phyloP scores from a whole-genome alignment of 2,113 vertebrate species.

The Perccottus glenii region DNA sequence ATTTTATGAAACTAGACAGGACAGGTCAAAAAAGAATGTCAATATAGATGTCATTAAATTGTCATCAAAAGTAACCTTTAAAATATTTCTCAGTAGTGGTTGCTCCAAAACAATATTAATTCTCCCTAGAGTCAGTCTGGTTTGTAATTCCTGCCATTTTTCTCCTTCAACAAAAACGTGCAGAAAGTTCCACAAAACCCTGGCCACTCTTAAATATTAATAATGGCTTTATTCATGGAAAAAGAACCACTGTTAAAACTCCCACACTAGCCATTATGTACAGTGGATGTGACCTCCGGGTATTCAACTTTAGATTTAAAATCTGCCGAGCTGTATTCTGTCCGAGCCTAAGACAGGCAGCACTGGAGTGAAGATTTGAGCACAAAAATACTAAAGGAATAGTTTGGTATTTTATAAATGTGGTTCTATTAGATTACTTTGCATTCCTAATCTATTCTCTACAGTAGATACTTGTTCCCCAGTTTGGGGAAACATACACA shows the following conservation, averaged over 20 bases:
- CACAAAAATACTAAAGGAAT: conserved; percentile 10
- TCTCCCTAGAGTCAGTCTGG: neutral
- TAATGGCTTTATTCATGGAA: conserved; percentile 18
- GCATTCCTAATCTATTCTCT: neutral
- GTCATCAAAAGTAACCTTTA: neutral
- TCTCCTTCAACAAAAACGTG: conserved; percentile 14
- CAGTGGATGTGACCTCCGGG: conserved; percentile 5
- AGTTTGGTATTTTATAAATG: neutral
- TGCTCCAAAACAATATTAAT: neutral
- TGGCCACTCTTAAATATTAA: conserved; percentile 36
- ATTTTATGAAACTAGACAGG: neutral
- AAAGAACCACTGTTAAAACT: neutral
- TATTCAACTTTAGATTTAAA: neutral
- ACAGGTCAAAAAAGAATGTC: neutral
- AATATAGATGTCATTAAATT: neutral
- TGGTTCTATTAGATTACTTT: neutral
- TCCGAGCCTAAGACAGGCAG: neutral
- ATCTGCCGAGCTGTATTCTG: conserved; percentile 6
- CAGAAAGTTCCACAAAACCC: conserved; percentile 17
- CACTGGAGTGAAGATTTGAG: conserved; percentile 29
- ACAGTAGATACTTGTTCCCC: neutral
- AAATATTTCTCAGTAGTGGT: neutral
- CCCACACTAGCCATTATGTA: conserved; percentile 24
- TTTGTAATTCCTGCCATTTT: conserved; percentile 26
- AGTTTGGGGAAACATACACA: no score